A percentile compares a stretch with the other conserved stretches of the same genome.
Evolutionary conservation across 1,140 invertebrate genomes (phyloP).

Genomic region (Penaeus japonicus): DNA sequence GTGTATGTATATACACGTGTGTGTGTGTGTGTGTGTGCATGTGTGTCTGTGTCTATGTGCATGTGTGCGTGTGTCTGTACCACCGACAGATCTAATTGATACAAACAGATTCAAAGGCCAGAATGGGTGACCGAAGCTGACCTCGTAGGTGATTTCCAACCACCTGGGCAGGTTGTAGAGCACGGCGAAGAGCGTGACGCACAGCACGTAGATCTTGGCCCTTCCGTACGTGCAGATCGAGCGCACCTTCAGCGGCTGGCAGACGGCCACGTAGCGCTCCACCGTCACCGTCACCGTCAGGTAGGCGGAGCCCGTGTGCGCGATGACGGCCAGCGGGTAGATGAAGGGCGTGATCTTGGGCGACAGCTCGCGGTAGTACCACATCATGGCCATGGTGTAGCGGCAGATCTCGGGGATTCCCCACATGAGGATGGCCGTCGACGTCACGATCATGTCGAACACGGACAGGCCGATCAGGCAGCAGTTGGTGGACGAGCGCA

Average conservation of each 20-base stretch:
- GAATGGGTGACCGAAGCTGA: no score
- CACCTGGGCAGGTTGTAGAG: conserved; percentile 69
- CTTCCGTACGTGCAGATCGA: conserved; percentile 90
- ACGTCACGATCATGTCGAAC: conserved; percentile 88
- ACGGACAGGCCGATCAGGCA: conserved; percentile 88
- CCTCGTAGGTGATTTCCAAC: no score
- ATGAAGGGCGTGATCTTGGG: conserved; percentile 82
- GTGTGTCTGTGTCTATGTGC: no score
- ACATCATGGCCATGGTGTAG: conserved; percentile 77
- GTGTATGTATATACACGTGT: no score
- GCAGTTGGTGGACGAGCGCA: conserved; percentile 94
- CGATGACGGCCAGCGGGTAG: conserved; percentile 86
- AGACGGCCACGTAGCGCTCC: conserved; percentile 95
- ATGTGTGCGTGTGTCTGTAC: no score
- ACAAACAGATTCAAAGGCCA: no score
- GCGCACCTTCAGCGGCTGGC: conserved; percentile 87
- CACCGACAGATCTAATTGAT: no score
- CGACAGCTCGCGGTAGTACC: conserved; percentile 79
- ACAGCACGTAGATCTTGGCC: conserved; percentile 82
- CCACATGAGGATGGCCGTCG: conserved; percentile 86
- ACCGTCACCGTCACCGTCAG: conserved; percentile 94
- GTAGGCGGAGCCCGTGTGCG: conserved; percentile 87
- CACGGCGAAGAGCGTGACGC: conserved; percentile 82
- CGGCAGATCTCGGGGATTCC: conserved; percentile 83
- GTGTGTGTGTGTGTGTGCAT: no score